phyloP scores from a whole-genome alignment of 2,888 invertebrate species.

The Cosmia pyralina region DNA sequence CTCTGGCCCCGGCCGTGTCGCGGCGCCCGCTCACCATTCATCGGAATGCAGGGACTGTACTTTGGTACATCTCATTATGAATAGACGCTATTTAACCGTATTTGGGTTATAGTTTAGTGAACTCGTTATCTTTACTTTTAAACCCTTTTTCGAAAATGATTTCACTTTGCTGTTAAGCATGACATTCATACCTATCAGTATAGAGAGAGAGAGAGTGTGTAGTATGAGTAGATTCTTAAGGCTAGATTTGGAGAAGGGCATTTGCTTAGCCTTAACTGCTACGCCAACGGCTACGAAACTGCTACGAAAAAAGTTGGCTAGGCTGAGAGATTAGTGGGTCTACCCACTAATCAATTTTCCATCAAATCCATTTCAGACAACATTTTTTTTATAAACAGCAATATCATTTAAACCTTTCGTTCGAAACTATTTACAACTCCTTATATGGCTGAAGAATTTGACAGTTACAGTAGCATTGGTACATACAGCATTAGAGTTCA shows the following conservation, averaged over 20 bases:
- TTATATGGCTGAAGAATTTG: constrained; percentile 72
- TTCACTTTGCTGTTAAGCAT: constrained; percentile 15
- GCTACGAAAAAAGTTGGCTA: constrained; percentile 20
- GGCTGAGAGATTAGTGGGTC: background rate
- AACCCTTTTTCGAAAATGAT: constrained; percentile 34
- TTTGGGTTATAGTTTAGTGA: constrained; percentile 70
- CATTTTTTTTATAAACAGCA: constrained; percentile 3
- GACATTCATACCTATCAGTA: constrained; percentile 2
- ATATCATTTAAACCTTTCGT: constrained; percentile 55
- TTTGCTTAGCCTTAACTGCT: constrained; percentile 22
- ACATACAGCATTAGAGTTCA: constrained; percentile 73
- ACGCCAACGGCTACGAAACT: constrained; percentile 33
- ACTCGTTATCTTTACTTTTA: constrained; percentile 55
- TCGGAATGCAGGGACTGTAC: constrained; percentile 85
- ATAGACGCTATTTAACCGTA: constrained; percentile 78
- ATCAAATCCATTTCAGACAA: constrained; percentile 1
- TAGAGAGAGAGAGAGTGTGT: too few relatives aligned
- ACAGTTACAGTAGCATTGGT: constrained; percentile 80
- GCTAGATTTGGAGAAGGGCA: constrained; percentile 6
- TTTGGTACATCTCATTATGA: constrained; percentile 82
- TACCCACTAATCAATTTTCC: background rate
- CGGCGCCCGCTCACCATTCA: constrained; percentile 80
- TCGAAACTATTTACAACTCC: constrained; percentile 67
- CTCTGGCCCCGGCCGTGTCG: constrained; percentile 56
- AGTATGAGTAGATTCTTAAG: background rate